Evolutionary conservation across 2,113 vertebrate species (phyloP).

Genomic region (Axis porcinus): DNA sequence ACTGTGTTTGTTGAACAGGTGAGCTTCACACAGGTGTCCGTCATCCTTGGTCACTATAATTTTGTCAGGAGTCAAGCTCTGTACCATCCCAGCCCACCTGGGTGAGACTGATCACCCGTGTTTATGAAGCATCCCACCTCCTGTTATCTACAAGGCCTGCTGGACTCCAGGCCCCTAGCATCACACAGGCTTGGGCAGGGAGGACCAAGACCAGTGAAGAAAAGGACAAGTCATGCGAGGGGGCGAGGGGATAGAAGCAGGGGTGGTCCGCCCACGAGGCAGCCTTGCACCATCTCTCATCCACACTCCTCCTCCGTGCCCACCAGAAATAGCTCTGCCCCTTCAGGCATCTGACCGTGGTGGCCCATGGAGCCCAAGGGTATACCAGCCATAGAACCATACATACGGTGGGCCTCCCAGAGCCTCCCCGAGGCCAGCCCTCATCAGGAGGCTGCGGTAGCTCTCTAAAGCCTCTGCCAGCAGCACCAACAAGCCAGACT

Average conservation of each 20-base stretch:
- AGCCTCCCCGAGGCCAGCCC: neutral
- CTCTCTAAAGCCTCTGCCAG: neutral
- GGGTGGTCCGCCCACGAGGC: neutral
- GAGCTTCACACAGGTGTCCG: neutral
- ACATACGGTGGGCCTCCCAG: neutral
- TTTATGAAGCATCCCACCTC: neutral
- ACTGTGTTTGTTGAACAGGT: neutral
- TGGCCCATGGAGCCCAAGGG: neutral
- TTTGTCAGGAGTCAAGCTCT: neutral
- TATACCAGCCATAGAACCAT: accelerated
- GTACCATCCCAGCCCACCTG: neutral
- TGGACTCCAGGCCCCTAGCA: neutral
- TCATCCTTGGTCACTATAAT: neutral
- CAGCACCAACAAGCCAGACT: neutral
- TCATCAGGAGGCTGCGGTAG: neutral
- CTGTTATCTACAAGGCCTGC: neutral
- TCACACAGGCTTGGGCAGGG: neutral
- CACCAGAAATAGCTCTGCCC: neutral
- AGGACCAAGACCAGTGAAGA: accelerated
- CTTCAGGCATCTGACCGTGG: neutral
- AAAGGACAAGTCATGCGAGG: neutral
- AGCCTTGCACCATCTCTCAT: neutral
- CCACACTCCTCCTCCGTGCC: neutral
- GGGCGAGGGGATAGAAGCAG: neutral
- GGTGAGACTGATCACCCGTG: neutral